Evolutionary conservation across 2,888 invertebrate species (phyloP).

Genomic region (Yponomeuta evonymella): DNA sequence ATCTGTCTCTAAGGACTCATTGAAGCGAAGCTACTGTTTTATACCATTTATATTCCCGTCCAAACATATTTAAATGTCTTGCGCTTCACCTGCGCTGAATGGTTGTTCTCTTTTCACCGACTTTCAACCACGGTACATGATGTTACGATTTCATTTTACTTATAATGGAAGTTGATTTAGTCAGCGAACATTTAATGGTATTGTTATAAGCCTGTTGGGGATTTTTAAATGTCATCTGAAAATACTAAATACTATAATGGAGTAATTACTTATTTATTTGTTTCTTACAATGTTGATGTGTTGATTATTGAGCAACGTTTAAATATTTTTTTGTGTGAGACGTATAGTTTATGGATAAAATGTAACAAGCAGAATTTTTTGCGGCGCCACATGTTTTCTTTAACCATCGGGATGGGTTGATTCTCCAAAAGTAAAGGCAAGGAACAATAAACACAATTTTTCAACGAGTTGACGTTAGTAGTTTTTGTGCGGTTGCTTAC

Average conservation of each 20-base stretch:
- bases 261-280: too few species aligned
- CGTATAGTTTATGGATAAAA: slow-evolving; percentile 15
- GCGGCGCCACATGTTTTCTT: slow-evolving; percentile 12
- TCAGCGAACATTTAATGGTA: too few species aligned
- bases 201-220: too few species aligned
- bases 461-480: neutral
- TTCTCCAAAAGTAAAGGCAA: neutral
- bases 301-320: neutral
- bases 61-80: slow-evolving; percentile 12
- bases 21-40: too few species aligned
- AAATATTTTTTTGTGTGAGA: slow-evolving; percentile 20
- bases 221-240: too few species aligned
- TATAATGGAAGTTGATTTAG: neutral
- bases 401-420: slow-evolving; percentile 9
- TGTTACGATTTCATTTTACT: neutral
- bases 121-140: neutral
- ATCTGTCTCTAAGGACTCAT: too few species aligned
- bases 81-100: slow-evolving; percentile 36
- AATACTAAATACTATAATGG: too few species aligned
- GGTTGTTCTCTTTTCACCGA: slow-evolving; percentile 26
- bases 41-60: neutral
- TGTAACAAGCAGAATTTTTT: slow-evolving; percentile 19
- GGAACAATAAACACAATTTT: neutral
- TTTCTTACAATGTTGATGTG: too few species aligned
- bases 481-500: neutral